Evolutionary conservation across 2,888 invertebrate species (phyloP), one percentile per base, ranked within the genome.

Genomic region (Synanthedon vespiformis): DNA sequence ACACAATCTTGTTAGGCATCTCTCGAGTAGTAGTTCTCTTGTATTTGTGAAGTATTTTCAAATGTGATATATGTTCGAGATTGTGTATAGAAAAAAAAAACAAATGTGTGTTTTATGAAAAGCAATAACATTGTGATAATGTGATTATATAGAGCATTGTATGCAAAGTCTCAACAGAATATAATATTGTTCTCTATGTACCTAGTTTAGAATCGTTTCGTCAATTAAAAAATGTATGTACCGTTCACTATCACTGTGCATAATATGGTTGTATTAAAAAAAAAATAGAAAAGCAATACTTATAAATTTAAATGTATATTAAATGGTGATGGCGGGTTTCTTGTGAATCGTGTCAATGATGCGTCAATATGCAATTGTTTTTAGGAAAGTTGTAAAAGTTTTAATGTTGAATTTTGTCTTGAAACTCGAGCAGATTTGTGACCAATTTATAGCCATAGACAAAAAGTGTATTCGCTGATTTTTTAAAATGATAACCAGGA

Each of bases 101-200:
- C 34, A 73, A 66, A 63, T 72, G 82, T 75, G 74, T 81, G 79
- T 84, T 74, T 80, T 78, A 34, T 72, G 74, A 76, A 78, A 83
- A 86, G 86, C 86, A 86, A 86, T 86, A 86, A 79, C 70, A 68
- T 78, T 85, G 85, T 85, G 85, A 85, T 85, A 85, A 70, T 22
- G 71, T 75, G 74, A 70, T 72, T 69, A 65, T 52, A 22, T 22
- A 22, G 56, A 73, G 71, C 72, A 70, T 71, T 74, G 70, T 75
- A 72, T 71, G 72, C 70, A 69, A 34, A 66, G 61, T 62, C 61
- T 74, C 68, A 64, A 67, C 64, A 67, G 65, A 67, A 62, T 14
- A 48, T 48, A 44, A 48, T 48, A 44, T 44, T 44, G 14, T 67
- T 65, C 70, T 68, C 72, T 69, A 64, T 67, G 68, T 74, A 66